These are phyloP conservation scores for Bimastos eiseni DNA, from an alignment of 2,888 invertebrate genomes.

Conservation along the genomic window DNA sequence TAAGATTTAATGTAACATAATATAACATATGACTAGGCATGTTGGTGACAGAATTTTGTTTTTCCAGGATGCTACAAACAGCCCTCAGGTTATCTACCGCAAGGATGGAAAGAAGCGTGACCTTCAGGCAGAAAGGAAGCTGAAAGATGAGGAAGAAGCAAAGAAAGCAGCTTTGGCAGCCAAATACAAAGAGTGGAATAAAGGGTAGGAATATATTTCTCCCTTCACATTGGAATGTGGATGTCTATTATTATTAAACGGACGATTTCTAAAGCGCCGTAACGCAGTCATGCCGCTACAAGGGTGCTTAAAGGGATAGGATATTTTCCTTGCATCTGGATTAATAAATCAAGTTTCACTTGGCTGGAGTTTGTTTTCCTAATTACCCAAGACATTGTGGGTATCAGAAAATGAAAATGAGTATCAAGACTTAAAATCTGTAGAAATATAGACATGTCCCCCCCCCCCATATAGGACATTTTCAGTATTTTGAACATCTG, in stretches of 20 bases:
- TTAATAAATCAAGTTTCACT: background rate
- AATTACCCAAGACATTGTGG: background rate
- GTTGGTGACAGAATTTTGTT: constrained; percentile 35
- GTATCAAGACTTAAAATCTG: too few species aligned
- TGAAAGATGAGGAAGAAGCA: constrained; percentile 47
- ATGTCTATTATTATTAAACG: too few species aligned
- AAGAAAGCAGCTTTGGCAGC: constrained; percentile 44
- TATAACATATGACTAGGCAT: background rate
- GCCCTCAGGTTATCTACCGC: constrained; percentile 18
- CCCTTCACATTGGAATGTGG: background rate
- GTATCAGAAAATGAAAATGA: background rate
- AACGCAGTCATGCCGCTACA: too few species aligned
- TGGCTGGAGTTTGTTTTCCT: background rate
- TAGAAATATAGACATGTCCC: too few species aligned
- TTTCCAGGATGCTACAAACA: constrained; percentile 48
- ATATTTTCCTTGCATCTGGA: background rate
- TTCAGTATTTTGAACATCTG: too few species aligned
- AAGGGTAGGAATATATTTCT: constrained; percentile 19
- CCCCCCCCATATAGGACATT: too few species aligned
- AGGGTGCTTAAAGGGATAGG: too few species aligned
- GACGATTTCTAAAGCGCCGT: too few species aligned
- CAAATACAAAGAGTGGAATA: constrained; percentile 36
- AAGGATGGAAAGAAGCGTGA: constrained; percentile 29
- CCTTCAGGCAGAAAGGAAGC: constrained; percentile 63
- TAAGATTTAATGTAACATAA: background rate